Evolutionary conservation across 2,113 vertebrate genomes (phyloP).

Genomic region (Cyprinus carpio): DNA sequence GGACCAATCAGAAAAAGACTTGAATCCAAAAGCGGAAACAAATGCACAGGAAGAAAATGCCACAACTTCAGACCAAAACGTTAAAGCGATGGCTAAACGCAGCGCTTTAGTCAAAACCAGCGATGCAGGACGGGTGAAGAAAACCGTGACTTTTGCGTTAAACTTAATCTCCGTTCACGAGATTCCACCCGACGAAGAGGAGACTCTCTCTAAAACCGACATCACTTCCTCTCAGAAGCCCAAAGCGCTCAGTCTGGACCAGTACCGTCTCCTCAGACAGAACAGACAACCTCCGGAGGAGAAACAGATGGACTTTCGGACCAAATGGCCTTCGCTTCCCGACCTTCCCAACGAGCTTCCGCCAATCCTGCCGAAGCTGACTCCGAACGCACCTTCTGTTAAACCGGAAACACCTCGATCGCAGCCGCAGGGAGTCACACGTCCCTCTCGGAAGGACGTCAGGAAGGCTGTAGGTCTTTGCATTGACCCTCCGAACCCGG

Average conservation of each 20-base stretch:
- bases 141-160: slow-evolving; percentile 71
- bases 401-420: background rate
- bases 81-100: slow-evolving; percentile 21
- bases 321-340: slow-evolving; percentile 85
- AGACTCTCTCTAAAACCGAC: background rate
- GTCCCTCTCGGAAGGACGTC: background rate
- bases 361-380: slow-evolving; percentile 73
- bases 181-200: slow-evolving; percentile 36
- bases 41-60: background rate
- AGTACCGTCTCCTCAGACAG: slow-evolving; percentile 86
- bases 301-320: slow-evolving; percentile 65
- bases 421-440: slow-evolving; percentile 41
- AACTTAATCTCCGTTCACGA: slow-evolving; percentile 63
- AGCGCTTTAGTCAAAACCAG: slow-evolving; percentile 49
- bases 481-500: slow-evolving; percentile 74
- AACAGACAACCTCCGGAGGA: slow-evolving; percentile 70
- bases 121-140: slow-evolving; percentile 57
- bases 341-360: slow-evolving; percentile 82
- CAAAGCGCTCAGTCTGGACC: slow-evolving; percentile 85
- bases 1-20: no score
- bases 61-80: no score
- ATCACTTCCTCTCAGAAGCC: slow-evolving; percentile 44
- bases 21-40: background rate
- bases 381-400: background rate
- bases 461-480: background rate